Evolutionary conservation across 2,797 vertebrate genomes (phyloP), one percentile per base, ranked within the genome.

Genomic region (Toxotes lorentzi): DNA sequence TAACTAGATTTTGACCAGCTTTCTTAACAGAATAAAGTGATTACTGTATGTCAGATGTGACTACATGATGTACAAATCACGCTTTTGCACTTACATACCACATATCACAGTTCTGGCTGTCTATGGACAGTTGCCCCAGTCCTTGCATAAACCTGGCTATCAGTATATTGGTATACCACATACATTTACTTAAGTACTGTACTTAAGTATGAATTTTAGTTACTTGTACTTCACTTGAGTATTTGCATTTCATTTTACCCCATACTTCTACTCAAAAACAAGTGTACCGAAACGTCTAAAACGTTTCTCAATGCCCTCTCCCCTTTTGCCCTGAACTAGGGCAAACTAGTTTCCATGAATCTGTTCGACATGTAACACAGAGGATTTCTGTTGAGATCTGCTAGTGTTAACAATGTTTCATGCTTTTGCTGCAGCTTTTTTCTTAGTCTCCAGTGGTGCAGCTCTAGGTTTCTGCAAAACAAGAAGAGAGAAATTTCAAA

Each of bases 371-470:
- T 30, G 47, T 56, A 59, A 80, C 68, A 78, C 3, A 69, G 7
- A 63, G 41, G 12, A 9, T 38, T 45, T 24, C n/a, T 69, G 38
- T 24, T 11, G 38, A 38, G 8, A 1, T 58, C 21, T 21, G 43
- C 2, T 13, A 45, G 21, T 43, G 54, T 12, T 60, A 34, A 57
- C 9, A 69, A 47, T 27, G 54, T 73, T 56, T 70, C 91, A 91
- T 92, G 97, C 98, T 95, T 98, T 99, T 90, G 96, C 94, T 89
- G 95, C 92, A 84, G 84, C 91, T 89, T 97, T 98, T 89, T 98
- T 98, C 94, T 98, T 98, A 76, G 95, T 93, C 62, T 96, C 96
- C 83, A 95, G 93, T 85, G 95, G 88, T 35, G 74, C 8, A 85
- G 96, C 89, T 85, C 93, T 95, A 0, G 96, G 93, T 92, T 95